These are phyloP conservation scores for Samia ricini DNA, from an alignment of 1,140 invertebrate species.

Conservation along the genomic window DNA sequence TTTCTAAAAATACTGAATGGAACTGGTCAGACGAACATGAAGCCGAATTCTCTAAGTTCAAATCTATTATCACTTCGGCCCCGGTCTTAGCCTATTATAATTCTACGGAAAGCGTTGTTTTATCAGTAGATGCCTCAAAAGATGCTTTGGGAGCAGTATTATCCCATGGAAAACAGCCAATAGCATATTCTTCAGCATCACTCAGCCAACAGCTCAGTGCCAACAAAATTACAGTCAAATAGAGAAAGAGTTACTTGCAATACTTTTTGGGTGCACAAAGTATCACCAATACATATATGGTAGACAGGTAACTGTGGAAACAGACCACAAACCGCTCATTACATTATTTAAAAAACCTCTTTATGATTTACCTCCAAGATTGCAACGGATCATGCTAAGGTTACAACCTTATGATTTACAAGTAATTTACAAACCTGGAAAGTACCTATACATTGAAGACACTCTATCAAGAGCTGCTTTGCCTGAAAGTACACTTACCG, in stretches of 20 bases:
- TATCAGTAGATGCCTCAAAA: conserved; percentile 9
- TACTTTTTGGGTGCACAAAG: conserved; percentile 15
- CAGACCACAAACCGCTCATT: conserved; percentile 20
- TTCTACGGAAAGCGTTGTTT: background rate
- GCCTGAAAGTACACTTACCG: too few relatives aligned
- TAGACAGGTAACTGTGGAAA: conserved; percentile 10
- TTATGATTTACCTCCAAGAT: conserved; percentile 10
- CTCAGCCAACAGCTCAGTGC: too few relatives aligned
- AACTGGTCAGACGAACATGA: too few relatives aligned
- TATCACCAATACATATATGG: conserved; percentile 28
- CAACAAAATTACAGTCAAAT: conserved; percentile 15
- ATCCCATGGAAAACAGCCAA: conserved; percentile 11
- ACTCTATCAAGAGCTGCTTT: too few relatives aligned
- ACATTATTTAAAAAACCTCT: conserved; percentile 21
- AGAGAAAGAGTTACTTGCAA: conserved; percentile 18
- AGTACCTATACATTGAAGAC: conserved; percentile 14
- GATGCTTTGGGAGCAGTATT: conserved; percentile 15
- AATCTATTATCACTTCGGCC: too few relatives aligned
- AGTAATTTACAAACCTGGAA: conserved; percentile 17
- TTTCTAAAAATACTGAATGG: too few relatives aligned
- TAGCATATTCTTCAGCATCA: too few relatives aligned
- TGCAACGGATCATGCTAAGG: conserved; percentile 17
- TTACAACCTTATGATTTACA: conserved; percentile 14
- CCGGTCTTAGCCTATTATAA: conserved; percentile 1
- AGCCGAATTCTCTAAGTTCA: too few relatives aligned